Evolutionary conservation across 1,140 invertebrate species (phyloP).

Genomic region (Luehdorfia chinensis): DNA sequence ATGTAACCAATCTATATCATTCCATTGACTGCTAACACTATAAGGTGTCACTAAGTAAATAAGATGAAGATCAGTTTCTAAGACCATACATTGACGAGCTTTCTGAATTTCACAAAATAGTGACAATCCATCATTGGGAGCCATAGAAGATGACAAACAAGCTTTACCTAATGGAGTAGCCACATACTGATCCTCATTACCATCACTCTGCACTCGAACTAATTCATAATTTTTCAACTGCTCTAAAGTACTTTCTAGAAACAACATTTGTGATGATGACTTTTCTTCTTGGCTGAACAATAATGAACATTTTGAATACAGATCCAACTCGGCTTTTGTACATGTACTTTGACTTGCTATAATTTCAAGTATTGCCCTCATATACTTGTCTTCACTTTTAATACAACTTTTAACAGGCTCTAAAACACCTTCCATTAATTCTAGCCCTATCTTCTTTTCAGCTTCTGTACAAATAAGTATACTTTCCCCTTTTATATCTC

Average conservation of each 20-base stretch:
- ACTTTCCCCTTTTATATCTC: slow-evolving; percentile 90
- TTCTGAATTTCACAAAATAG: slow-evolving; percentile 94
- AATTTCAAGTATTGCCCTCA: slow-evolving; percentile 86
- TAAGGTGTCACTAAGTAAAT: slow-evolving; percentile 96
- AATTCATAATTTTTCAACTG: slow-evolving; percentile 79
- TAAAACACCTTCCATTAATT: slow-evolving; percentile 83
- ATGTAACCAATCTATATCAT: slow-evolving; percentile 92
- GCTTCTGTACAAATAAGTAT: slow-evolving; percentile 91
- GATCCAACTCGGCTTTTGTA: slow-evolving; percentile 83
- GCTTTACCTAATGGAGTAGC: slow-evolving; percentile 94
- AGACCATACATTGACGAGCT: slow-evolving; percentile 92
- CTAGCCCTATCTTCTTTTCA: slow-evolving; percentile 83
- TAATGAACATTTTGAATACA: slow-evolving; percentile 91
- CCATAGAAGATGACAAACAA: slow-evolving; percentile 93
- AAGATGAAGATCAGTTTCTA: slow-evolving; percentile 97
- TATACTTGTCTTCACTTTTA: slow-evolving; percentile 80
- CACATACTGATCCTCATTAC: slow-evolving; percentile 79
- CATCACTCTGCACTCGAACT: slow-evolving; percentile 74
- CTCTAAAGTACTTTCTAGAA: slow-evolving; percentile 54
- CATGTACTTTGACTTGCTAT: slow-evolving; percentile 92
- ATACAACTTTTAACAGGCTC: slow-evolving; percentile 91
- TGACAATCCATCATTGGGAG: slow-evolving; percentile 92
- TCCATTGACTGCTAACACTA: slow-evolving; percentile 86
- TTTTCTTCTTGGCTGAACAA: slow-evolving; percentile 50
- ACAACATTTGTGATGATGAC: slow-evolving; percentile 40